phyloP scores from a whole-genome alignment of 2,797 vertebrate genomes.

The Enoplosus armatus region DNA sequence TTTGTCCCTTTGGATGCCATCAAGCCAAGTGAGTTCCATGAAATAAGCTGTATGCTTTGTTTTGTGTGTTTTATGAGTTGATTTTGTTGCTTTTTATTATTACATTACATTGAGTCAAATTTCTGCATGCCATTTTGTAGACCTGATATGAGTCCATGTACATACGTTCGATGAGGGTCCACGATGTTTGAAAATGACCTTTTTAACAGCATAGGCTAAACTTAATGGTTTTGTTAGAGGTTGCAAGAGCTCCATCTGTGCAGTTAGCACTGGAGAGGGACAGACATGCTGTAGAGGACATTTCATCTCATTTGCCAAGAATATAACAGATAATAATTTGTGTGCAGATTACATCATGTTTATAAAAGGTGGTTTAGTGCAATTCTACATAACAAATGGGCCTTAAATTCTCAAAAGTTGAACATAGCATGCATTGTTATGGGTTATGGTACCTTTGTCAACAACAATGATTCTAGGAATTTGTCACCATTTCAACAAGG shows the following conservation, averaged over 20 bases:
- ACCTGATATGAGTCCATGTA: neutral
- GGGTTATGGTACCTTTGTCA: neutral
- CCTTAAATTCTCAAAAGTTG: neutral
- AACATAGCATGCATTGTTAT: neutral
- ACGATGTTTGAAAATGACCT: neutral
- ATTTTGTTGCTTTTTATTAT: neutral
- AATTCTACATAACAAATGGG: neutral
- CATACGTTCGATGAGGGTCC: neutral
- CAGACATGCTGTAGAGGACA: neutral
- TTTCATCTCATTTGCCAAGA: neutral
- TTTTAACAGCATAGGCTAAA: neutral
- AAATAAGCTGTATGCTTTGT: neutral
- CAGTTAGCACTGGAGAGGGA: neutral
- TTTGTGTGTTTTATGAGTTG: neutral
- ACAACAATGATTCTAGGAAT: neutral
- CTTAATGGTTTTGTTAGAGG: neutral
- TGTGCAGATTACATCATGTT: neutral
- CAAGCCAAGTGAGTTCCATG: constrained; percentile 91
- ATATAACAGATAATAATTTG: neutral
- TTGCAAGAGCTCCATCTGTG: neutral
- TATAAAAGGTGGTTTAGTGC: neutral
- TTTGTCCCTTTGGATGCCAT: constrained; percentile 92
- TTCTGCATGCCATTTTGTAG: neutral
- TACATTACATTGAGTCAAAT: neutral
- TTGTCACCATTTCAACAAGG: neutral